phyloP scores from a whole-genome alignment of 2,888 invertebrate genomes.

The Stramonita haemastoma region DNA sequence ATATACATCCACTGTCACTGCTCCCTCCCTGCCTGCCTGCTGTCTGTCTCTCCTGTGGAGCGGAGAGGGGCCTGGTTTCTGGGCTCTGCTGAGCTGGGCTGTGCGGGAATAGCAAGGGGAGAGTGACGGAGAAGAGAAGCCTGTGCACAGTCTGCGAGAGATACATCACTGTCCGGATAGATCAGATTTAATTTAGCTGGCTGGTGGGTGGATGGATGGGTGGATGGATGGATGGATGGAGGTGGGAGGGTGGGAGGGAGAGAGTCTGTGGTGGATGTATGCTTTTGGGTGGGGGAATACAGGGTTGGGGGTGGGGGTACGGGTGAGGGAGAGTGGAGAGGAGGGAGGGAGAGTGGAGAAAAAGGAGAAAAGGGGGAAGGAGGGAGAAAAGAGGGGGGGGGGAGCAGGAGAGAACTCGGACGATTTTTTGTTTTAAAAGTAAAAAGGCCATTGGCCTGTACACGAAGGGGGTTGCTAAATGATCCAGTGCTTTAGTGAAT shows the following conservation, averaged over 20 bases:
- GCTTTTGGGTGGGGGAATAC: not conserved
- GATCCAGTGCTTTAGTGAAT: too few species aligned
- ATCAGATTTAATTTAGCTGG: not conserved
- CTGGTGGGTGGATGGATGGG: not conserved
- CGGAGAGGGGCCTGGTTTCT: too few species aligned
- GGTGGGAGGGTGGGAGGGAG: slow-evolving; percentile 39
- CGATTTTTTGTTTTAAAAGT: too few species aligned
- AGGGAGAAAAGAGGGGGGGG: not conserved
- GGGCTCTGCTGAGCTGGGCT: not conserved
- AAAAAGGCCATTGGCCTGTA: too few species aligned
- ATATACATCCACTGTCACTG: too few species aligned
- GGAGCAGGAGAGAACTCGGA: not conserved
- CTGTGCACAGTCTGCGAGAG: not conserved
- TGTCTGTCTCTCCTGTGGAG: too few species aligned
- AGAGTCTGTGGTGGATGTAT: slow-evolving; percentile 35
- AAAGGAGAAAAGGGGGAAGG: not conserved
- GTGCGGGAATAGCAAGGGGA: not conserved
- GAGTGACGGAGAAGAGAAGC: not conserved
- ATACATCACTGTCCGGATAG: not conserved
- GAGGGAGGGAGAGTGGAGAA: not conserved
- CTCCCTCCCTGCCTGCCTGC: too few species aligned
- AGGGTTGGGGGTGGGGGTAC: too few species aligned
- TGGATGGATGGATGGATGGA: not conserved
- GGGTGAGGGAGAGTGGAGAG: not conserved
- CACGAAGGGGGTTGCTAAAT: too few species aligned